Percentiles rank a stretch among this genome's conserved stretches.
These are phyloP conservation scores for Luscinia megarhynchos DNA, from an alignment of 2,797 vertebrate species.

Conservation along the genomic window DNA sequence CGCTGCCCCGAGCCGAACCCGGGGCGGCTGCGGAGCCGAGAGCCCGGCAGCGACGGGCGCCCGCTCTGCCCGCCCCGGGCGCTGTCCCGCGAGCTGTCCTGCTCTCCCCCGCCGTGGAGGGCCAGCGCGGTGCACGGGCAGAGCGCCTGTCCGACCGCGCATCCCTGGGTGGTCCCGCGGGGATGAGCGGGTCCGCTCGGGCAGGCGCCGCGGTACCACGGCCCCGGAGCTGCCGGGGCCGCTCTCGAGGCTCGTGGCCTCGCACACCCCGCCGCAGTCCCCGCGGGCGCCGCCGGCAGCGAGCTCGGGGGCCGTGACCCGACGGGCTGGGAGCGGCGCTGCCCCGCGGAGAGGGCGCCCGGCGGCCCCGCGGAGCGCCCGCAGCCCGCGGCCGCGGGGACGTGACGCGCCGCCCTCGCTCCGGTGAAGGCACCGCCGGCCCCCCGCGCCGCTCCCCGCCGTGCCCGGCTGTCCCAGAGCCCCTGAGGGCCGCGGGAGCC, in stretches of 20 bases:
- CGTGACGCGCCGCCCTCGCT: not conserved
- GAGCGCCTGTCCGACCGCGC: too few relatives aligned
- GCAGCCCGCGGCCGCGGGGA: not conserved
- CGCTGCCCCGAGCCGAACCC: too few relatives aligned
- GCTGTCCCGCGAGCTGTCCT: too few relatives aligned
- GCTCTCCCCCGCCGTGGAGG: too few relatives aligned
- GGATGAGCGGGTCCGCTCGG: too few relatives aligned
- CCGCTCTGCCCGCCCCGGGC: not conserved
- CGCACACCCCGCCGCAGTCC: too few relatives aligned
- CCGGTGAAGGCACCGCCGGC: not conserved
- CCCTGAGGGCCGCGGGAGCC: not conserved
- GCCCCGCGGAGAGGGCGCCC: not conserved
- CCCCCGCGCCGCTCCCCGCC: not conserved
- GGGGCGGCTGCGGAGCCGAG: too few relatives aligned
- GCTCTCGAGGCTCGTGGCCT: not conserved
- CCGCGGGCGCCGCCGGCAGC: rapidly evolving
- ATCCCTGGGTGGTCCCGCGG: not conserved
- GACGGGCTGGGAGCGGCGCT: not conserved
- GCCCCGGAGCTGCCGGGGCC: not conserved
- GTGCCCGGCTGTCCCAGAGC: not conserved
- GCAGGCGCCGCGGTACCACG: not conserved
- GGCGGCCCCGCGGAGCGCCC: not conserved
- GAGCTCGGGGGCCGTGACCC: not conserved
- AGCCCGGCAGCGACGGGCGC: not conserved
- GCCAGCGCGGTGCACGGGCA: rapidly evolving